These are phyloP conservation scores for Alcis repandata DNA, from an alignment of 2,888 invertebrate species.

Conservation along the genomic window DNA sequence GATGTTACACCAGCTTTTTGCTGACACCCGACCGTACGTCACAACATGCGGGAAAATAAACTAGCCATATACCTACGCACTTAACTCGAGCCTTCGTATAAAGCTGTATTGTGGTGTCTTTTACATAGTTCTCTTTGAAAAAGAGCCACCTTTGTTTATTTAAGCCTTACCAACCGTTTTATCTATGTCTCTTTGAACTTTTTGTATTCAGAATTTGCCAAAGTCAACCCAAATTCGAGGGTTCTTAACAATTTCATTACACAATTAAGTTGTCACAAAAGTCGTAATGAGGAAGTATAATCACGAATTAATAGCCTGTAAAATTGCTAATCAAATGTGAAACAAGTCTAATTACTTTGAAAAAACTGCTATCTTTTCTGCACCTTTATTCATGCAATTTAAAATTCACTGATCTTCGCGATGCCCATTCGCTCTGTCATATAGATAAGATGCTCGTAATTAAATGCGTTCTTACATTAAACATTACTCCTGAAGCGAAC, in stretches of 20 bases:
- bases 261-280: too few relatives aligned
- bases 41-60: constrained; percentile 54
- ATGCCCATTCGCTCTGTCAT: constrained; percentile 47
- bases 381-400: constrained; percentile 31
- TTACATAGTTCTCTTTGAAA: neutral
- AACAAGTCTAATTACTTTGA: neutral
- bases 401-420: constrained; percentile 50
- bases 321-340: neutral
- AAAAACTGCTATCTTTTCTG: constrained; percentile 3
- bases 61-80: constrained; percentile 3
- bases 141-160: neutral
- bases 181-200: neutral
- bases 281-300: too few relatives aligned
- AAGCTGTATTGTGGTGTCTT: neutral
- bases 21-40: constrained; percentile 54
- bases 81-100: neutral
- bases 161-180: neutral
- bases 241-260: too few relatives aligned
- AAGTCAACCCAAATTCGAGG: too few relatives aligned
- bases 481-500: constrained; percentile 78
- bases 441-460: constrained; percentile 67
- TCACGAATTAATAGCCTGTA: too few relatives aligned
- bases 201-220: too few relatives aligned
- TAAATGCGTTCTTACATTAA: constrained; percentile 75
- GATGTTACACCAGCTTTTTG: constrained; percentile 57